Percentiles rank a stretch among this genome's conserved stretches.
phyloP scores from a whole-genome alignment of 2,888 invertebrate species.

The Entomobrya multifasciata region DNA sequence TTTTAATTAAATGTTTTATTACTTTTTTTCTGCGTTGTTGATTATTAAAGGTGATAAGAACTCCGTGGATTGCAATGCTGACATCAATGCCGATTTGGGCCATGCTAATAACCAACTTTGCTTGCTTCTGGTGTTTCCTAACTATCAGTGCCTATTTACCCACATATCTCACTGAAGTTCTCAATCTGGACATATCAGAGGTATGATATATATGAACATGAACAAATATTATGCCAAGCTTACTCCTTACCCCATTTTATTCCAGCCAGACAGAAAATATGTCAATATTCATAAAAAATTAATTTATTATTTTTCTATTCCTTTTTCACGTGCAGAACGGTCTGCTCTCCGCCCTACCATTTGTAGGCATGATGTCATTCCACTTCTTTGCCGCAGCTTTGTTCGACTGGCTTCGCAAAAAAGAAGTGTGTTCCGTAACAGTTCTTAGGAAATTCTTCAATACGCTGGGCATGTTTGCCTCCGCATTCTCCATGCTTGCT shows the following conservation, averaged over 20 bases:
- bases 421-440: constrained; percentile 79
- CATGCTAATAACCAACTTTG: constrained; percentile 82
- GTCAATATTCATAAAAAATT: constrained; percentile 26
- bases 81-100: constrained; percentile 82
- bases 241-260: too few relatives aligned
- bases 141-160: constrained; percentile 82
- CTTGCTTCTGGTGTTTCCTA: constrained; percentile 82
- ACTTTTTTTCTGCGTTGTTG: background rate
- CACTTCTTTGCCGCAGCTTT: constrained; percentile 80
- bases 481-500: constrained; percentile 54
- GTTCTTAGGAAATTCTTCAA: constrained; percentile 80
- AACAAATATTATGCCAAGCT: too few relatives aligned
- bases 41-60: constrained; percentile 79
- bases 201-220: constrained; percentile 80
- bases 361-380: constrained; percentile 80
- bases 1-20: constrained; percentile 19
- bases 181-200: constrained; percentile 81
- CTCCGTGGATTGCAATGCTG: constrained; percentile 83
- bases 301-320: constrained; percentile 45
- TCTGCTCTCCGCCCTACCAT: constrained; percentile 81
- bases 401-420: constrained; percentile 80
- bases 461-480: constrained; percentile 73
- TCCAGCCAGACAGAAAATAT: background rate
- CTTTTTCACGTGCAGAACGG: constrained; percentile 80
- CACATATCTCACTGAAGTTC: constrained; percentile 82